Base-by-base conservation (phyloP, 2,888 invertebrate genomes). In the Hypomecis atomaria region DNA sequence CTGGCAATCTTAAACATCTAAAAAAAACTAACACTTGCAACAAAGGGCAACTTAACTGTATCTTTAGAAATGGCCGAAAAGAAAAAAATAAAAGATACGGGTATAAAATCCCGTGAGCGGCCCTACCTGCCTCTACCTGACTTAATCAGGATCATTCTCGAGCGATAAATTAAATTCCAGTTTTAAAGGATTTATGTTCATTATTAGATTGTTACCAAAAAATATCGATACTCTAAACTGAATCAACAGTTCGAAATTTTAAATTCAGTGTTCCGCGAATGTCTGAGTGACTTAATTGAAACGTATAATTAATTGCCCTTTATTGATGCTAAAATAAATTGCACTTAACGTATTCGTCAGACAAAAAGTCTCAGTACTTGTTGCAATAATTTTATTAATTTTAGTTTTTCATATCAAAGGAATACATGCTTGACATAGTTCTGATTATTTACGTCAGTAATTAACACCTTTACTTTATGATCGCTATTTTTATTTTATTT, bases 121-220 rank as follows among this genome's bases (percentile, higher is more conserved):
- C 76, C 42, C 84, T 90, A 89, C 89, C 90, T 89, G 88, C 80
- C 70, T 74, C 78, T 90, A 89, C 90, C 89, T 90, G 89, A 81
- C 75, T 81, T 83, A 87, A 90, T 89, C 87, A 86, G 83, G 75
- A 33, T 53, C 52, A 57, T 57, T 47, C 52, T 55, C 48, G 40
- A 65, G 5, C 84, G 83, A 87, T 90, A 91, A 89, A 89, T 90
- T 88, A 88, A 88, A 84, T 78, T 81, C 78, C 76, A 74, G 79
- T 84, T 85, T 79, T 79, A 74, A 73, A 79, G 78, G 85, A 88
- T 87, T 88, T 87, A 87, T 84, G 79, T 66, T 76, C 71, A 69
- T 78, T 79, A 58, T 72, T 85, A 82, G 77, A 73, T 69, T 65
- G 74, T 78, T 78, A 60, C 57, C 43, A 57, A 65, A 42, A 52